phyloP scores from a whole-genome alignment of 2,888 invertebrate species.

The Liodrosophila aerea region DNA sequence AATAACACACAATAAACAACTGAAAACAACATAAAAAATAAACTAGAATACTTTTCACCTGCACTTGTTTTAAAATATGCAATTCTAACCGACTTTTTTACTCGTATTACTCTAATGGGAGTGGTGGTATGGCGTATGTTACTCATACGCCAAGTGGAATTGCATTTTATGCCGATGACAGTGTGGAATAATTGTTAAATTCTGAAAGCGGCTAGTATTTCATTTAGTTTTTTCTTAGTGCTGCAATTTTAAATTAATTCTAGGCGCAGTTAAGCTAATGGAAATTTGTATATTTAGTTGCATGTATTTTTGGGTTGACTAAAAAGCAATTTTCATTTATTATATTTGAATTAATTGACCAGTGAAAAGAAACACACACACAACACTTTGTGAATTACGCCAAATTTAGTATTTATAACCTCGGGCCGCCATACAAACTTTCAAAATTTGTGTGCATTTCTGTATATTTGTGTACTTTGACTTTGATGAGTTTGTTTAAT shows the following conservation, averaged over 20 bases:
- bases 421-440: too few species aligned
- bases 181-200: slow-evolving; percentile 16
- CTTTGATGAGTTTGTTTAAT: slow-evolving; percentile 10
- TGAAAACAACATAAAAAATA: neutral
- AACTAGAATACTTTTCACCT: too few species aligned
- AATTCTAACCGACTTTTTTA: too few species aligned
- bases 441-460: slow-evolving; percentile 2
- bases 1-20: slow-evolving; percentile 12
- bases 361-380: neutral
- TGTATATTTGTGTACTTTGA: slow-evolving; percentile 24
- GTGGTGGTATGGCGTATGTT: neutral
- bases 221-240: slow-evolving; percentile 14
- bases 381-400: slow-evolving; percentile 7
- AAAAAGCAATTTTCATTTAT: too few species aligned
- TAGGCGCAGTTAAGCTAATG: neutral
- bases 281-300: too few species aligned
- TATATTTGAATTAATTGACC: too few species aligned
- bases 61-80: neutral
- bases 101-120: too few species aligned
- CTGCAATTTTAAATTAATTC: slow-evolving; percentile 17
- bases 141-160: slow-evolving; percentile 22
- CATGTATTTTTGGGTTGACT: too few species aligned
- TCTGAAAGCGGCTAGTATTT: slow-evolving; percentile 7
- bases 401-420: neutral
- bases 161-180: slow-evolving; percentile 15